Evolutionary conservation across 2,888 invertebrate genomes (phyloP), one percentile per base, ranked within the genome.

Genomic region (Metalampra italica): DNA sequence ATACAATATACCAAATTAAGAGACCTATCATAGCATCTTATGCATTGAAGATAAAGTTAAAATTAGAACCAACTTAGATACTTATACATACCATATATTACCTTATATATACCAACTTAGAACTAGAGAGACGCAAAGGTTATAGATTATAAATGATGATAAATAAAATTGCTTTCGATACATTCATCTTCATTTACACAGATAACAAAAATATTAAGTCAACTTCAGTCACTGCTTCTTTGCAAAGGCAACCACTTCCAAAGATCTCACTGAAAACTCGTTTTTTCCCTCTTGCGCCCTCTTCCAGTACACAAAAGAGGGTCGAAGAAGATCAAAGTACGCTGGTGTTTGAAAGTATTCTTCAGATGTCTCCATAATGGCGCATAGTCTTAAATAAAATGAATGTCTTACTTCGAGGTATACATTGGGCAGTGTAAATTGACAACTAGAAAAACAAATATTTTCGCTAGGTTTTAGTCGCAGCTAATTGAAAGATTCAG

Each of bases 311-410:
- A 7, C 4, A 9, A 9, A 9, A 29, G 30, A 29, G 32, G 30
- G 39, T 5, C 7, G 15, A 22, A n/a, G 34, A 3, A 41, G 46
- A 12, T 41, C 46, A 41, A 41, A 9, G n/a, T 41, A 15, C 1
- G 15, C 7, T 41, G 46, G 46, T 30, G n/a, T 41, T 46, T 13
- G 40, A 32, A 46, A 47, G 41, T 42, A 42, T 34, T 36, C 43
- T 41, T 29, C 29, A 32, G 43, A 43, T 43, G 43, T 48, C 37
- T 29, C 36, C 37, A 39, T 48, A 48, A 48, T 48, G 48, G 48
- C 39, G 38, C 30, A 46, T 41, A 14, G 46, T 32, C 46, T 46
- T 46, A 41, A 46, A 46, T 46, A 40, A 46, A 46, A 46, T 41
- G 30, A 46, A 46, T 46, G 46, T 41, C 34, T 41, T 41, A 12